Conservation (phyloP, 2,113 vertebrate genomes). For the Gallinago paraguaiae region DNA sequence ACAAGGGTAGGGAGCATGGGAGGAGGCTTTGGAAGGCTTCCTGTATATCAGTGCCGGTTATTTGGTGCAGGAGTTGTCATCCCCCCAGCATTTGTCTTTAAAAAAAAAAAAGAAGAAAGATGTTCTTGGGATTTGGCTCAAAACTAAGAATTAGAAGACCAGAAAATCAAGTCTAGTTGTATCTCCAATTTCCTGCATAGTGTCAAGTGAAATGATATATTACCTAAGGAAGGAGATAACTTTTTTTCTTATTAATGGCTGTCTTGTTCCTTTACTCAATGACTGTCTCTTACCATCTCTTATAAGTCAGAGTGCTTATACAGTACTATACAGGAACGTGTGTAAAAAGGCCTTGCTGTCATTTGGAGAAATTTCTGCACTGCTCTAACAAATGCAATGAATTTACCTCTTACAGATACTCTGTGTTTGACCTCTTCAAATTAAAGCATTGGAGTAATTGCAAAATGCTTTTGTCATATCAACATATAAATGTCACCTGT, state of each 20-base stretch:
- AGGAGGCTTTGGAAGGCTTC: background rate
- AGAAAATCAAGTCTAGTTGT: background rate
- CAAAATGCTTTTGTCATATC: background rate
- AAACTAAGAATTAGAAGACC: background rate
- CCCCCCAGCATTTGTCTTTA: background rate
- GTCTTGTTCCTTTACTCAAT: background rate
- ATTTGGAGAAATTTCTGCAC: background rate
- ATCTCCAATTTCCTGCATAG: background rate
- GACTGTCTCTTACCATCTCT: background rate
- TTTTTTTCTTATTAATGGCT: background rate
- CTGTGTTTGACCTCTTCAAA: background rate
- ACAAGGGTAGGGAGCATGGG: background rate
- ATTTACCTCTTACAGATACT: background rate
- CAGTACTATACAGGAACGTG: background rate
- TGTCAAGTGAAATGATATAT: background rate
- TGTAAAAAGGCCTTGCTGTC: background rate
- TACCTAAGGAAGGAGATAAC: background rate
- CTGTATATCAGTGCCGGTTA: rapidly evolving
- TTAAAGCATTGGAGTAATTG: background rate
- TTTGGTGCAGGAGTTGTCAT: background rate
- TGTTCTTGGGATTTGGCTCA: background rate
- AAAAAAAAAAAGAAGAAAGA: background rate
- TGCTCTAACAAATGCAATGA: background rate
- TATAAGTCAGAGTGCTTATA: background rate
- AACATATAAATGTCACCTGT: background rate